Evolutionary conservation across 2,113 vertebrate species (phyloP).

Genomic region (Dicaeum eximium): DNA sequence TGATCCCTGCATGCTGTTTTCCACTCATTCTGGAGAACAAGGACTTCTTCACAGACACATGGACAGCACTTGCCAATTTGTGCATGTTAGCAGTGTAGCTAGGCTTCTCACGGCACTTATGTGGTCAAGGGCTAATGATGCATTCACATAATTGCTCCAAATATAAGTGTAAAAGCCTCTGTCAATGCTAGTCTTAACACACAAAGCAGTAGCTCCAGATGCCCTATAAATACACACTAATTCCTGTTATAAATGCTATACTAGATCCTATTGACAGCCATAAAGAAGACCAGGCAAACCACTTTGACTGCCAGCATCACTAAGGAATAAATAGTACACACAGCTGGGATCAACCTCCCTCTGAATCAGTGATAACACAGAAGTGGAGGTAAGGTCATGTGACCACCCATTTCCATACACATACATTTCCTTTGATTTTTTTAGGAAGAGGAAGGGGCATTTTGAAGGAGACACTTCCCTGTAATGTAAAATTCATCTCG

Average conservation of each 20-base stretch:
- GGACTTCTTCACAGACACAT: not conserved
- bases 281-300: not conserved
- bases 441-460: not conserved
- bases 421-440: not conserved
- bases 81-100: not conserved
- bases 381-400: not conserved
- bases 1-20: not conserved
- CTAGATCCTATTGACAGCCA: not conserved
- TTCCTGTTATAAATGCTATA: not conserved
- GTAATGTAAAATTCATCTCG: not conserved
- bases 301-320: not conserved
- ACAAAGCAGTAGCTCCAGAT: not conserved
- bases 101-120: not conserved
- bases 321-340: not conserved
- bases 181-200: not conserved
- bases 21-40: not conserved
- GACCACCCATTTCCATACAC: not conserved
- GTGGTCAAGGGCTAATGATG: not conserved
- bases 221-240: not conserved
- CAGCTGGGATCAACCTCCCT: not conserved
- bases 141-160: not conserved
- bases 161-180: not conserved
- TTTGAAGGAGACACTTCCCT: not conserved
- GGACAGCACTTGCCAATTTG: accelerated
- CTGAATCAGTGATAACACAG: not conserved